Evolutionary conservation across 2,113 vertebrate species (phyloP), one percentile per base, ranked within the genome.

Genomic region (Cinclus mexicanus): DNA sequence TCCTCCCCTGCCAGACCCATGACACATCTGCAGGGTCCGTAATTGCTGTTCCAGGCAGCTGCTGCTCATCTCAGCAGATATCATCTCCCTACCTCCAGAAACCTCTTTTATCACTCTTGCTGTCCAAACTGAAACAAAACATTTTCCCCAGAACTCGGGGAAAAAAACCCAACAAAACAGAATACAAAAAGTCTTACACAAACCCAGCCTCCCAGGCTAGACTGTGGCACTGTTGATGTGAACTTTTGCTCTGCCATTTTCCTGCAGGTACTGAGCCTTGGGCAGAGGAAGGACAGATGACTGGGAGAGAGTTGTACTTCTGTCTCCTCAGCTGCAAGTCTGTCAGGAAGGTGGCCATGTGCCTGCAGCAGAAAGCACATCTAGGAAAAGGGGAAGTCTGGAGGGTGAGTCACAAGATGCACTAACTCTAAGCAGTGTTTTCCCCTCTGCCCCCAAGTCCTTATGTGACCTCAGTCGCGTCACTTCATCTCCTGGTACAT

Each of bases 201-300:
- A 87, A 41, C 39, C 19, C 63, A 72, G 13, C 22, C 16, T 19
- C 4, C 18, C 21, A 49, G 67, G 23, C 31, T 14, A 12, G 71
- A 10, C 25, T 55, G 72, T 29, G 29, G 41, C 16, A 1, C 42
- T 50, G 57, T 12, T 28, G 53, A 52, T 55, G 29, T 13, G 76
- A 90, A 49, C 25, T 76, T 64, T 26, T 42, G 26, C 76, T 79
- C 57, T 83, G 71, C 39, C 23, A 3, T 83, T 91, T 42, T 11
- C 33, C 22, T 71, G n/a, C 1, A 3, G 33, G 12, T 46, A 3
- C 28, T 0, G 3, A 76, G 42, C 80, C 31, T 33, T 6, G 1
- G 71, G 52, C 29, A 69, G 64, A 69, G 59, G 60, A 69, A 81
- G 33, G 55, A 23, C 33, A 35, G 23, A 4, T n/a, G 60, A 3